Evolutionary conservation across 2,888 invertebrate species (phyloP).

Genomic region (Miltochrista miniata): DNA sequence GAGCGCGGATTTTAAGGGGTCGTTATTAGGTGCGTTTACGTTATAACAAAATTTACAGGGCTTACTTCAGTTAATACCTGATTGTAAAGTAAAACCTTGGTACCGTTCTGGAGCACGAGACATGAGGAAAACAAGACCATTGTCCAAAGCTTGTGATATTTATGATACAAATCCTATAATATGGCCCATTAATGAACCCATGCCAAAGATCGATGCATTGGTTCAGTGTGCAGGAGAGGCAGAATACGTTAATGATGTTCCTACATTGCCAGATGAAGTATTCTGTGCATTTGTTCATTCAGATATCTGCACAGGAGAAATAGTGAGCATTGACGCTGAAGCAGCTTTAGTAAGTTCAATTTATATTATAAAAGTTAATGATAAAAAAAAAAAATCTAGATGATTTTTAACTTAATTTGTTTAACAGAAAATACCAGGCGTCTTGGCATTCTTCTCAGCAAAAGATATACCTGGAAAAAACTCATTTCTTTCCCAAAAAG

Average conservation of each 20-base stretch:
- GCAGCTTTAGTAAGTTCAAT: slow-evolving; percentile 84
- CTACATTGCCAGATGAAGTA: slow-evolving; percentile 84
- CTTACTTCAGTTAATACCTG: slow-evolving; percentile 77
- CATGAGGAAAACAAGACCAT: slow-evolving; percentile 75
- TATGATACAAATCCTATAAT: slow-evolving; percentile 85
- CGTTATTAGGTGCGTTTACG: too few species aligned
- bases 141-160: slow-evolving; percentile 85
- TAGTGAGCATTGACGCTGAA: slow-evolving; percentile 84
- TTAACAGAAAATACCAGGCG: slow-evolving; percentile 85
- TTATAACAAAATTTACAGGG: slow-evolving; percentile 57
- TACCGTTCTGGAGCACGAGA: slow-evolving; percentile 78
- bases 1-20: too few species aligned
- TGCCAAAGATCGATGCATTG: slow-evolving; percentile 85
- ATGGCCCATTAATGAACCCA: slow-evolving; percentile 87
- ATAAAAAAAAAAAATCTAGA: too few species aligned
- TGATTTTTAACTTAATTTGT: background rate
- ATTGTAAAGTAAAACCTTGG: slow-evolving; percentile 63
- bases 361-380: background rate
- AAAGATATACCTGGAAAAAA: slow-evolving; percentile 89
- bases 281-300: slow-evolving; percentile 86
- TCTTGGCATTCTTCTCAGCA: slow-evolving; percentile 85
- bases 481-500: slow-evolving; percentile 53
- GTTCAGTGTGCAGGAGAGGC: slow-evolving; percentile 87
- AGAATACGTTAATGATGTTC: slow-evolving; percentile 85
- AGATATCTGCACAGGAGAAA: slow-evolving; percentile 79